Percentiles rank a stretch among this genome's conserved stretches.
Evolutionary conservation across 2,888 invertebrate species (phyloP).

Genomic region (Agriopis aurantiaria): DNA sequence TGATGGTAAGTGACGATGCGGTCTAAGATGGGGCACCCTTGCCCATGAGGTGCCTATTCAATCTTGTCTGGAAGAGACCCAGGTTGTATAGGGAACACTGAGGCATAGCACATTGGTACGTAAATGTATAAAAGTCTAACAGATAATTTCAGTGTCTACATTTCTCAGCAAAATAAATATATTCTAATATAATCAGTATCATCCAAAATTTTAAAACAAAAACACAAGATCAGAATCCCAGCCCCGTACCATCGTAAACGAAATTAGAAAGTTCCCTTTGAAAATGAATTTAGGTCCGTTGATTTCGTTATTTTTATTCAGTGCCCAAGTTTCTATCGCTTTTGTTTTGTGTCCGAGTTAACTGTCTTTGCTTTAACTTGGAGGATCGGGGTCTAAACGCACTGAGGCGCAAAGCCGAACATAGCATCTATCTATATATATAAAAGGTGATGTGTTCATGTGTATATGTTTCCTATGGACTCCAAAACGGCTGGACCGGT

Average conservation of each 20-base stretch:
- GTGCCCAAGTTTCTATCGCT: slow-evolving; percentile 75
- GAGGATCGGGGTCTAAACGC: slow-evolving; percentile 26
- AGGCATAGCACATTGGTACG: too few relatives aligned
- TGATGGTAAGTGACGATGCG: too few relatives aligned
- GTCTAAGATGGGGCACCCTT: too few relatives aligned
- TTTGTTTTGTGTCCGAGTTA: slow-evolving; percentile 52
- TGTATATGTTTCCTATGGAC: too few relatives aligned
- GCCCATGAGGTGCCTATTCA: too few relatives aligned
- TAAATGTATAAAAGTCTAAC: not conserved
- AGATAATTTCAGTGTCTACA: not conserved
- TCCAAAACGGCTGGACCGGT: too few relatives aligned
- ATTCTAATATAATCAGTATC: slow-evolving; percentile 27
- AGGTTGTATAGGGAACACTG: too few relatives aligned
- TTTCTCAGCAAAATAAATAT: slow-evolving; percentile 10
- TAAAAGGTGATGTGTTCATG: too few relatives aligned
- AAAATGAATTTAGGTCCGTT: slow-evolving; percentile 66
- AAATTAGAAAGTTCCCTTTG: slow-evolving; percentile 55
- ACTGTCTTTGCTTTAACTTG: slow-evolving; percentile 53
- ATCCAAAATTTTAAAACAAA: slow-evolving; percentile 36
- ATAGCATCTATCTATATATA: not conserved
- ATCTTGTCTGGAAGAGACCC: too few relatives aligned
- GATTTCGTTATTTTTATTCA: slow-evolving; percentile 79
- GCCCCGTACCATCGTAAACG: slow-evolving; percentile 35
- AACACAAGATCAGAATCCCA: slow-evolving; percentile 30
- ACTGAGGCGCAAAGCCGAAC: not conserved